These are phyloP conservation scores for Athrips mouffetella DNA, from an alignment of 2,888 invertebrate genomes.

Conservation along the genomic window DNA sequence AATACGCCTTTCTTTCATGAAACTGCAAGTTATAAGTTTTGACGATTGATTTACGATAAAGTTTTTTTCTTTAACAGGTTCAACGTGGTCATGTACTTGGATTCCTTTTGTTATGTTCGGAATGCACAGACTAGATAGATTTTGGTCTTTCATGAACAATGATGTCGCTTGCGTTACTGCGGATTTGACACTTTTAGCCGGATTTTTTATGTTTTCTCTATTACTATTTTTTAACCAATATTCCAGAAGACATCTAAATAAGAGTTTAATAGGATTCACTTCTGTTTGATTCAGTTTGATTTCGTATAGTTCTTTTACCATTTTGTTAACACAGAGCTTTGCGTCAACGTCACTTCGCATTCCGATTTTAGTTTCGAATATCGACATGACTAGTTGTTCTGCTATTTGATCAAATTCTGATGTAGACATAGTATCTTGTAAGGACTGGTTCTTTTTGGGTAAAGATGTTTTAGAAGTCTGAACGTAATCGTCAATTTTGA, in stretches of 20 bases:
- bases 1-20: slow-evolving; percentile 51
- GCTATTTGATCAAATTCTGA: slow-evolving; percentile 49
- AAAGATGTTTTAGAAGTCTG: too few species aligned
- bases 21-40: slow-evolving; percentile 31
- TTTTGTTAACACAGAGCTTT: slow-evolving; percentile 43
- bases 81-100: slow-evolving; percentile 33
- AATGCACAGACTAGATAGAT: slow-evolving; percentile 42
- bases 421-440: slow-evolving; percentile 37
- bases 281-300: slow-evolving; percentile 34
- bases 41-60: too few species aligned
- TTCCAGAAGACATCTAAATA: slow-evolving; percentile 55
- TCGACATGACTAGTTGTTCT: slow-evolving; percentile 46
- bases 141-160: slow-evolving; percentile 49
- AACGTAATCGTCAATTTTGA: slow-evolving; percentile 27
- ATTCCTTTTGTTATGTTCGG: slow-evolving; percentile 42
- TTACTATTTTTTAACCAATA: slow-evolving; percentile 57
- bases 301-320: slow-evolving; percentile 53
- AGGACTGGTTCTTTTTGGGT: slow-evolving; percentile 32
- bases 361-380: slow-evolving; percentile 40
- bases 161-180: slow-evolving; percentile 48
- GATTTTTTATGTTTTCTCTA: slow-evolving; percentile 33
- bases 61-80: neutral
- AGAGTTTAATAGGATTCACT: slow-evolving; percentile 47
- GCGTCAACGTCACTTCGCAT: slow-evolving; percentile 25
- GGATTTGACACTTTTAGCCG: slow-evolving; percentile 39